Evolutionary conservation across 2,797 vertebrate species (phyloP).

Genomic region (Cynodonichthys magdalenae): DNA sequence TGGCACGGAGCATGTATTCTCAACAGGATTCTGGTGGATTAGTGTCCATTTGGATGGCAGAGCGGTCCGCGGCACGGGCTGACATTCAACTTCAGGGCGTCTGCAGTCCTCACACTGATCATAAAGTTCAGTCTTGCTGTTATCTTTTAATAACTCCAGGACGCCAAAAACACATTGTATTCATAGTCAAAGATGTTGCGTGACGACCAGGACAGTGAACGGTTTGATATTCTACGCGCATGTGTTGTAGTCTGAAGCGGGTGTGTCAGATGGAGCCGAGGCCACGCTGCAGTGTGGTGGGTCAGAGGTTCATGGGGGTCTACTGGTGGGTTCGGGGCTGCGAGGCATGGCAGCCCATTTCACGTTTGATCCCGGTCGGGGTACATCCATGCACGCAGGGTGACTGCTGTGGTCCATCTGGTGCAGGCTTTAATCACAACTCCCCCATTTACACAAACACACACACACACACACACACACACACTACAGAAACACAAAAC

Average conservation of each 20-base stretch:
- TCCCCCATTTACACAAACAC: slow-evolving; percentile 27
- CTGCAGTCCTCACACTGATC: slow-evolving; percentile 46
- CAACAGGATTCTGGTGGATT: slow-evolving; percentile 77
- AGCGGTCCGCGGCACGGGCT: slow-evolving; percentile 74
- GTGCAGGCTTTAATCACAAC: slow-evolving; percentile 78
- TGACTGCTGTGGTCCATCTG: slow-evolving; percentile 85
- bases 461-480: slow-evolving; percentile 23
- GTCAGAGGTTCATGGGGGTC: slow-evolving; percentile 44
- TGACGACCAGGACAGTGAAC: not conserved
- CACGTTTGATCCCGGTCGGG: slow-evolving; percentile 83
- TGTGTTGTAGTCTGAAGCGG: slow-evolving; percentile 1
- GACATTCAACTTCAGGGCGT: slow-evolving; percentile 76
- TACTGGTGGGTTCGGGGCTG: slow-evolving; percentile 49
- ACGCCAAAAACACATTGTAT: not conserved
- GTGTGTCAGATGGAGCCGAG: slow-evolving; percentile 23
- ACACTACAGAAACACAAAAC: slow-evolving; percentile 22
- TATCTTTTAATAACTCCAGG: slow-evolving; percentile 14
- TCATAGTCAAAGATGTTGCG: not conserved
- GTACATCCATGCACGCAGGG: slow-evolving; percentile 75
- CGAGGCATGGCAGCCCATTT: slow-evolving; percentile 64
- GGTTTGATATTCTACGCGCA: not conserved
- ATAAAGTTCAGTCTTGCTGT: slow-evolving; percentile 43
- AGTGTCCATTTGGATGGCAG: slow-evolving; percentile 80
- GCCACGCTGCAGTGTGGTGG: slow-evolving; percentile 35
- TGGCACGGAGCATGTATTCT: slow-evolving; percentile 70